These are phyloP conservation scores for Globodera ellingtonae DNA, from an alignment of 1,140 invertebrate species.

Conservation along the genomic window DNA sequence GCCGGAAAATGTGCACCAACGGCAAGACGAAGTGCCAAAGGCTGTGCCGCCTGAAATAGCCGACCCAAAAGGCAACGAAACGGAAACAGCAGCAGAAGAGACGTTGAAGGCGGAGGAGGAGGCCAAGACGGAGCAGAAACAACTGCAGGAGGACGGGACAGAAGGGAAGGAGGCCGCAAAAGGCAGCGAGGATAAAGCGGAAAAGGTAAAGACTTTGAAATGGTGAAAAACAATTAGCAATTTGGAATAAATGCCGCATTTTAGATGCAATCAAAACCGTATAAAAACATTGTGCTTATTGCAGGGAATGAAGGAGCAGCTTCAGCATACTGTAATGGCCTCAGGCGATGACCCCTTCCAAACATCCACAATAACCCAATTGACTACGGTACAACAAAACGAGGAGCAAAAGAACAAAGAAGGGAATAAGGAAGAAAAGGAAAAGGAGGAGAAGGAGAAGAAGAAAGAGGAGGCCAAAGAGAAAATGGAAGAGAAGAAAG, in stretches of 20 bases:
- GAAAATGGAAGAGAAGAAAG: background rate
- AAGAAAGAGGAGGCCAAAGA: background rate
- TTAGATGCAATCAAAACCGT: too few relatives aligned
- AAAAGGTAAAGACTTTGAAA: background rate
- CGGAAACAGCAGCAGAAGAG: background rate
- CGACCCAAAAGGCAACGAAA: too few relatives aligned
- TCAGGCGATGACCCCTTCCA: background rate
- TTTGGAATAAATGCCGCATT: too few relatives aligned
- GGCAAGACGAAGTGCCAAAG: background rate
- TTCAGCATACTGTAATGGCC: too few relatives aligned
- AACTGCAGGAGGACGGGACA: background rate
- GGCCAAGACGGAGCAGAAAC: background rate
- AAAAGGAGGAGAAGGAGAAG: background rate
- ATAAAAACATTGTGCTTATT: too few relatives aligned
- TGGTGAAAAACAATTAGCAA: background rate
- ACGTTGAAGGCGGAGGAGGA: background rate
- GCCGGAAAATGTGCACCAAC: background rate
- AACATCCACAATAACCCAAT: background rate
- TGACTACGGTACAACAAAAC: background rate
- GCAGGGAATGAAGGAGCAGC: too few relatives aligned
- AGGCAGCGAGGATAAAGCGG: background rate
- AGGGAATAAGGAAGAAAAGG: background rate
- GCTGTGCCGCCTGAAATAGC: too few relatives aligned
- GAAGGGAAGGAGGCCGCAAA: background rate
- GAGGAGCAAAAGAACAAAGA: background rate